A percentile compares a stretch with the other conserved stretches of the same genome.
Conservation (phyloP, 2,888 invertebrate species). For the Drosophila fulvimacula region DNA sequence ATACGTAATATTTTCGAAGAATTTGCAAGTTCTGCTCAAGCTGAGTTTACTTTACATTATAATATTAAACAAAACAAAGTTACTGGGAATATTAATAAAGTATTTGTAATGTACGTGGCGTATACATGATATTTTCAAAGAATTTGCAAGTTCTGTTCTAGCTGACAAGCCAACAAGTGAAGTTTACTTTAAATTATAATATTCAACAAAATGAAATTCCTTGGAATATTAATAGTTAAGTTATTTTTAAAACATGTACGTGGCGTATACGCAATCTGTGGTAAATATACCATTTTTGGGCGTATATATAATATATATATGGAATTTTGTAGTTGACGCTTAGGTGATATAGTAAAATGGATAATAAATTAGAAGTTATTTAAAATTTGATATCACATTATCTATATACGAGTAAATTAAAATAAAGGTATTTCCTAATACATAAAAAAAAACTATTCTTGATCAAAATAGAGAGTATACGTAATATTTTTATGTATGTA, state of each 20-base stretch:
- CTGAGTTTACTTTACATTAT: neutral
- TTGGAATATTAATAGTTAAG: neutral
- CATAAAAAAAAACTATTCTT: too few relatives aligned
- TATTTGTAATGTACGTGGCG: neutral
- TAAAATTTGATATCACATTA: too few relatives aligned
- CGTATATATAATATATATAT: neutral
- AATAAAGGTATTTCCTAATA: neutral
- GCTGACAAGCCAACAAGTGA: neutral
- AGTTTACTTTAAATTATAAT: neutral
- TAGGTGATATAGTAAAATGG: too few relatives aligned
- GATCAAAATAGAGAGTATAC: too few relatives aligned
- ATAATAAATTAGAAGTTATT: too few relatives aligned
- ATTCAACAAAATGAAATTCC: neutral
- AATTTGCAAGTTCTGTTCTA: neutral
- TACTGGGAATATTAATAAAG: neutral
- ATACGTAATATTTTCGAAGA: conserved; percentile 4
- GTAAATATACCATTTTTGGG: neutral
- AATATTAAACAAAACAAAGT: neutral
- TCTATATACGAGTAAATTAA: too few relatives aligned
- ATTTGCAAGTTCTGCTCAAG: neutral
- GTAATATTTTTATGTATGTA: too few relatives aligned
- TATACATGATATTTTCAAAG: neutral
- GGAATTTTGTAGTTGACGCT: neutral
- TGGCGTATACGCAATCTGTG: neutral
- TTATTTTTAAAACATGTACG: neutral